A percentile compares a stretch with the other conserved stretches of the same genome.
Conservation (phyloP, 2,797 vertebrate genomes). For the Propithecus deckenii region DNA sequence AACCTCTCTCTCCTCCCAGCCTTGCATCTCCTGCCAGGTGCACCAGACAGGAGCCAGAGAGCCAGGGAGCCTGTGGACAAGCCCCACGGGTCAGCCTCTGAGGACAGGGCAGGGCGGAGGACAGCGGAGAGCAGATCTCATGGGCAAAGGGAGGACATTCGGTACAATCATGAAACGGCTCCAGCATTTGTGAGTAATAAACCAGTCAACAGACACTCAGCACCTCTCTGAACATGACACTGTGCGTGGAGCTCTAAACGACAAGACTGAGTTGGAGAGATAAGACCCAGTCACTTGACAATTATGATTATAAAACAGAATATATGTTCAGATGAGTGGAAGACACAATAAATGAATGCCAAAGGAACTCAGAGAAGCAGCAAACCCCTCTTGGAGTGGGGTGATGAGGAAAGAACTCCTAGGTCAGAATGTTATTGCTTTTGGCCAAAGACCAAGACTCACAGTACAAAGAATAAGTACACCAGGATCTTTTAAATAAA, state of each 20-base stretch:
- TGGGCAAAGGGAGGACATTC: neutral
- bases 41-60: neutral
- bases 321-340: neutral
- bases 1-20: neutral
- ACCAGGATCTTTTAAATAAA: neutral
- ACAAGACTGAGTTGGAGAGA: neutral
- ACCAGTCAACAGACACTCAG: neutral
- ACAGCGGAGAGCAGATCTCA: neutral
- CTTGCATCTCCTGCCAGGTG: neutral
- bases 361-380: neutral
- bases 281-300: neutral
- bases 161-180: neutral
- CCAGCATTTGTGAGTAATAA: neutral
- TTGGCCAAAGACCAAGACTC: neutral
- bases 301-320: neutral
- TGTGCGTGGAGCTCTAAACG: neutral
- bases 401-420: neutral
- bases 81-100: neutral
- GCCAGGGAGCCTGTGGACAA: neutral
- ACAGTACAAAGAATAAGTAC: neutral
- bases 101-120: neutral
- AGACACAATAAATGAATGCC: neutral
- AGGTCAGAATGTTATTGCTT: neutral
- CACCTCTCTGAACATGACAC: neutral
- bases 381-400: neutral